Conservation (phyloP, 2,797 vertebrate genomes). For the Delichon dasypus region DNA sequence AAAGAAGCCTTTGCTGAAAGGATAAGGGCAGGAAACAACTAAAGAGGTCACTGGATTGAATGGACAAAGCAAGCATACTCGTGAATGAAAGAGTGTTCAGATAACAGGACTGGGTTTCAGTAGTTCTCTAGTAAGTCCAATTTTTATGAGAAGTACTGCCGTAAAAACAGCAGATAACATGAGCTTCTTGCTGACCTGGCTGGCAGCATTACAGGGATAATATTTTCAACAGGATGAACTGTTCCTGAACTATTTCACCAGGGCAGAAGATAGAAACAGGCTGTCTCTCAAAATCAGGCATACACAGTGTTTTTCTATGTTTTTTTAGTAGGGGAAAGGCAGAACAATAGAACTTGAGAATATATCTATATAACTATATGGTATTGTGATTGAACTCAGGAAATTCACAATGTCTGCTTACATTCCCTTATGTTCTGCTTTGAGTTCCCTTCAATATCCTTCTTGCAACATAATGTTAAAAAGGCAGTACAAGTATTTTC, state of each 20-base stretch:
- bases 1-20: neutral
- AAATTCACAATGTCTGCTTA: neutral
- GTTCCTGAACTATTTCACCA: neutral
- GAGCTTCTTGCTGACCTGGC: neutral
- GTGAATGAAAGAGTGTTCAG: neutral
- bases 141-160: neutral
- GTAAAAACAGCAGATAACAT: neutral
- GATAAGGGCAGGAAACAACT: neutral
- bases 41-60: neutral
- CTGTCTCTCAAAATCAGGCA: neutral
- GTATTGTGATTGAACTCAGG: neutral
- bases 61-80: neutral
- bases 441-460: neutral
- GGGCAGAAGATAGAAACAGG: neutral
- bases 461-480: neutral
- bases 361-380: neutral
- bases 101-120: neutral
- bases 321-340: neutral
- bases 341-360: neutral
- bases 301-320: neutral
- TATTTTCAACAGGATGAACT: slow-evolving; percentile 44
- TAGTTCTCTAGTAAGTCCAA: neutral
- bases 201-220: slow-evolving; percentile 6
- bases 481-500: neutral
- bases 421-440: neutral